These are phyloP conservation scores for Hybos culiciformis DNA, from an alignment of 2,888 invertebrate genomes.

Conservation along the genomic window DNA sequence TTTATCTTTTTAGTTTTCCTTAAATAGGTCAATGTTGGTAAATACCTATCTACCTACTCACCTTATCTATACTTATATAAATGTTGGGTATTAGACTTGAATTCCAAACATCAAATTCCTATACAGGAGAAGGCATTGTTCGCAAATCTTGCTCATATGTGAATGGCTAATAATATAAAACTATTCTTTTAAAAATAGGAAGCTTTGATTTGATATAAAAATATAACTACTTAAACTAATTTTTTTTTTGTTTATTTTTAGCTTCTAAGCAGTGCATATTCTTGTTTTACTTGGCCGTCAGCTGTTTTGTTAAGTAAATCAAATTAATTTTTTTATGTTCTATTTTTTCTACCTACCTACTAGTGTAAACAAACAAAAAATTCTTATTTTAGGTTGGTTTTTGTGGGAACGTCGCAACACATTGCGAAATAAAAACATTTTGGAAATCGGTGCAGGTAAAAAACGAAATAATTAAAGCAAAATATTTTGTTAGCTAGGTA, in stretches of 20 bases:
- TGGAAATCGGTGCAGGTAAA: conserved; percentile 87
- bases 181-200: neutral
- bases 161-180: neutral
- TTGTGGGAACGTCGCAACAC: conserved; percentile 44
- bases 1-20: no score
- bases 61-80: no score
- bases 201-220: neutral
- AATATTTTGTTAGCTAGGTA: no score
- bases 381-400: no score
- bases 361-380: no score
- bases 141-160: neutral
- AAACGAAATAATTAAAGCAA: no score
- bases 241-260: conserved; percentile 31
- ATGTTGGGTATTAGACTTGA: conserved; percentile 5
- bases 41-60: no score
- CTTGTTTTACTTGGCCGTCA: conserved; percentile 92
- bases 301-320: conserved; percentile 56
- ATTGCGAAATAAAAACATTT: conserved; percentile 44
- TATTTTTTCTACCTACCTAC: neutral
- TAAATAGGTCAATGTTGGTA: no score
- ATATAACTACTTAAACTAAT: neutral
- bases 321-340: conserved; percentile 29
- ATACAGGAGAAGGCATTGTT: neutral
- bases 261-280: conserved; percentile 75
- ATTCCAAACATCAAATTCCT: neutral